Evolutionary conservation across 1,140 invertebrate genomes (phyloP), one percentile per base, ranked within the genome.

Genomic region (Zaprionus ghesquierei): DNA sequence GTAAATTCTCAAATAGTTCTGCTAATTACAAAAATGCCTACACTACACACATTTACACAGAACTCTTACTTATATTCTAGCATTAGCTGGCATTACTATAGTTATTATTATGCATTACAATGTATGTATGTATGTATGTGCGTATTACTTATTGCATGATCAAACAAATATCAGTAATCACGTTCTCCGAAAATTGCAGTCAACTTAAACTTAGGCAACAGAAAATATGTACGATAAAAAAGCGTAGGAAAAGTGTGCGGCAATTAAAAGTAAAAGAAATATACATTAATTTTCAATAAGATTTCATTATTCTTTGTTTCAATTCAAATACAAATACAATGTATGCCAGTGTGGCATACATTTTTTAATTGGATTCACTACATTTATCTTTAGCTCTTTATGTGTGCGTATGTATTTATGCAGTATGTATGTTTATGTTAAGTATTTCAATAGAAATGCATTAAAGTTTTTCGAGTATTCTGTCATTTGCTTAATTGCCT

Each of bases 181-280:
- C 68, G 64, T 72, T 70, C 38, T 81, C 46, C 44, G n/a, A n/a
- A n/a, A 61, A 50, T 69, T 63, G 65, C 71, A 77, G 70, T 69
- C 81, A 87, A 82, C 84, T 89, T 89, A 89, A 89, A 89, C 84
- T 75, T 89, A 89, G 84, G 71, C 84, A 89, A 89, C 85, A 89
- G 77, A 85, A 84, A 65, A 66, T 59, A 58, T 75, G 63, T n/a
- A n/a, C n/a, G n/a, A n/a, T n/a, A n/a, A 71, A 61, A 38, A 80
- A 79, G 84, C 68, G 49, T 89, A 87, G 73, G 62, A 79, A 74
- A 82, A 72, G 31, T 75, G 66, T 86, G 81, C 75, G 82, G 84
- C 82, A 79, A 76, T 72, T 54, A 62, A 82, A 69, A 27, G 41
- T 64, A 49, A 71, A 69, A 29, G 33, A 69, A 76, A 76, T 82